phyloP scores from a whole-genome alignment of 2,113 vertebrate genomes.

The Percopsis transmontana region DNA sequence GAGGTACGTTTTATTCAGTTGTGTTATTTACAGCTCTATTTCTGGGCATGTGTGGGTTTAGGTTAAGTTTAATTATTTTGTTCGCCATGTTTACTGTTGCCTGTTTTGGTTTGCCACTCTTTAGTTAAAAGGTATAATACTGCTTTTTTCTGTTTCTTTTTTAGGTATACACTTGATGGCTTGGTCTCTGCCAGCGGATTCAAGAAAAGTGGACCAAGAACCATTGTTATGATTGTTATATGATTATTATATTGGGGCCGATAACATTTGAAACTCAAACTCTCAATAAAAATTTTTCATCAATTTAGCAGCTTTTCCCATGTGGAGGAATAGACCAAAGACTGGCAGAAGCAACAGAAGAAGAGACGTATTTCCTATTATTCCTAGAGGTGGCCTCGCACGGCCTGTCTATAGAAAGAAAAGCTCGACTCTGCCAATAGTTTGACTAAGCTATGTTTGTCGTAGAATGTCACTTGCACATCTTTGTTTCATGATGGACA shows the following conservation, averaged over 20 bases:
- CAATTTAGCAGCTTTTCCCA: not conserved
- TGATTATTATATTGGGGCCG: not conserved
- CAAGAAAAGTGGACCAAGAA: not conserved
- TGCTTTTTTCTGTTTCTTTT: not conserved
- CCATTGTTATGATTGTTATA: not conserved
- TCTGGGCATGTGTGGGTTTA: too few species aligned
- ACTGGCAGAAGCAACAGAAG: too few species aligned
- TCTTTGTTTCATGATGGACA: constrained; percentile 88
- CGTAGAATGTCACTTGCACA: constrained; percentile 77
- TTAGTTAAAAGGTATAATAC: not conserved
- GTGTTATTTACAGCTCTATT: too few species aligned
- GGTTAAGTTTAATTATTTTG: not conserved
- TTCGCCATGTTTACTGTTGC: not conserved
- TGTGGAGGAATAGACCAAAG: too few species aligned
- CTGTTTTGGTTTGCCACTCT: not conserved
- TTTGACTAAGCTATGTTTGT: constrained; percentile 79
- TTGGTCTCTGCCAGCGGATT: not conserved
- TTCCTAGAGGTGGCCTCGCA: constrained; percentile 45
- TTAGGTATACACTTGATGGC: not conserved
- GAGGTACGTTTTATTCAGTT: constrained; percentile 43
- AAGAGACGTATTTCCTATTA: not conserved
- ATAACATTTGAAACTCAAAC: not conserved
- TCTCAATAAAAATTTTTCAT: too few species aligned
- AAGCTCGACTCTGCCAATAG: constrained; percentile 66
- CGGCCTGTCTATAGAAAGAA: constrained; percentile 66